These are phyloP conservation scores for Leptopterna dolabrata DNA, from an alignment of 2,888 invertebrate genomes.

Conservation along the genomic window DNA sequence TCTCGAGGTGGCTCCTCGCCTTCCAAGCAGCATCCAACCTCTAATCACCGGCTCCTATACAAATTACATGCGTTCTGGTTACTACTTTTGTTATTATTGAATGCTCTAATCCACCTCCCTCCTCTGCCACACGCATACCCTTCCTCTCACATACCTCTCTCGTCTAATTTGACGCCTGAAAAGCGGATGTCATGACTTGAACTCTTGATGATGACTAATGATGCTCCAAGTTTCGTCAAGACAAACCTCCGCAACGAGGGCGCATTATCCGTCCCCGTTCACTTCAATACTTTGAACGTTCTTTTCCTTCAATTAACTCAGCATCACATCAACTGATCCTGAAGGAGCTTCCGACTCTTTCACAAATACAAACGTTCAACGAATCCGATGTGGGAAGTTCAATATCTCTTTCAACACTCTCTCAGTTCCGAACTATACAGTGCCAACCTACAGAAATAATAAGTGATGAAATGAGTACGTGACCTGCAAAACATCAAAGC, in stretches of 20 bases:
- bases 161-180: slow-evolving; percentile 13
- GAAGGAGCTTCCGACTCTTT: too few relatives aligned
- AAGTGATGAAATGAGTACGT: too few relatives aligned
- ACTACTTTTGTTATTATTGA: slow-evolving; percentile 51
- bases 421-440: too few relatives aligned
- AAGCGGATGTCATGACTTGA: slow-evolving; percentile 35
- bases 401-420: too few relatives aligned
- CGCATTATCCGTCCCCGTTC: neutral
- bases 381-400: too few relatives aligned
- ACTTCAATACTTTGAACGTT: neutral
- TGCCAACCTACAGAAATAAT: too few relatives aligned
- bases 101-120: neutral
- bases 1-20: slow-evolving; percentile 36
- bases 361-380: too few relatives aligned
- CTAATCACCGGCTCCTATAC: slow-evolving; percentile 40
- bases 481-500: too few relatives aligned
- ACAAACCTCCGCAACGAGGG: slow-evolving; percentile 15
- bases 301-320: slow-evolving; percentile 3
- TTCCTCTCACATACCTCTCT: neutral
- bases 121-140: neutral
- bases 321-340: neutral
- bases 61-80: slow-evolving; percentile 48
- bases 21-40: neutral
- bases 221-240: slow-evolving; percentile 12
- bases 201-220: slow-evolving; percentile 35